These are phyloP conservation scores for Tupaia tana DNA, from an alignment of 2,113 vertebrate species.

Conservation along the genomic window DNA sequence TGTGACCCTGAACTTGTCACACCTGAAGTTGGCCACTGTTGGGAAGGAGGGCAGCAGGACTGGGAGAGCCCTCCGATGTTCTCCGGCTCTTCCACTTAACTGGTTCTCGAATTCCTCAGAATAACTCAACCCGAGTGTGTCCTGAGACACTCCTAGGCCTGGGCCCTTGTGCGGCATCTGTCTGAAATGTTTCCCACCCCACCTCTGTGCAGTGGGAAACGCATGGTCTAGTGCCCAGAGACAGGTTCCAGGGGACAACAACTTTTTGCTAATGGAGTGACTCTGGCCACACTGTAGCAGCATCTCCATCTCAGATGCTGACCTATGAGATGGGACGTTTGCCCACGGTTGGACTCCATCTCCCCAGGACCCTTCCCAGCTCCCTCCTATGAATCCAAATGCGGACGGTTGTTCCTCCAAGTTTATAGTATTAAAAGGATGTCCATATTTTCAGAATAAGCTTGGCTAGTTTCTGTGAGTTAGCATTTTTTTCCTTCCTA, in stretches of 20 bases:
- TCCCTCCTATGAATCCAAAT: background rate
- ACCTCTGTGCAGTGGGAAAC: rapidly evolving
- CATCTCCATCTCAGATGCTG: background rate
- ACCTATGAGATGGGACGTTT: background rate
- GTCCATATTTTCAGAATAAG: background rate
- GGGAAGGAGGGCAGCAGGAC: rapidly evolving
- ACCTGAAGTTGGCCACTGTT: rapidly evolving
- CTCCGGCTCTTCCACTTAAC: background rate
- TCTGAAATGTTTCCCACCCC: background rate
- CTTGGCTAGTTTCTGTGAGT: background rate
- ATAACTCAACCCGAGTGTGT: background rate
- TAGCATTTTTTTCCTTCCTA: background rate
- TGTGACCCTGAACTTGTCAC: rapidly evolving
- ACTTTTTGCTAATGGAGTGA: background rate
- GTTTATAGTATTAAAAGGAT: background rate
- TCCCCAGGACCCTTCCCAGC: background rate
- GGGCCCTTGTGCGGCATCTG: background rate
- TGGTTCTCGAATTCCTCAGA: background rate
- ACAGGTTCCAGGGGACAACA: background rate
- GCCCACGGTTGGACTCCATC: background rate
- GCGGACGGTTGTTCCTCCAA: background rate
- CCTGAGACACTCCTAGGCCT: no score
- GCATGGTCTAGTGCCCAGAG: background rate
- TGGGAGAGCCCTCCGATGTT: background rate
- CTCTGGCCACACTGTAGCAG: no score